These are phyloP conservation scores for Valencia hispanica DNA, from an alignment of 2,797 vertebrate genomes.

Conservation along the genomic window DNA sequence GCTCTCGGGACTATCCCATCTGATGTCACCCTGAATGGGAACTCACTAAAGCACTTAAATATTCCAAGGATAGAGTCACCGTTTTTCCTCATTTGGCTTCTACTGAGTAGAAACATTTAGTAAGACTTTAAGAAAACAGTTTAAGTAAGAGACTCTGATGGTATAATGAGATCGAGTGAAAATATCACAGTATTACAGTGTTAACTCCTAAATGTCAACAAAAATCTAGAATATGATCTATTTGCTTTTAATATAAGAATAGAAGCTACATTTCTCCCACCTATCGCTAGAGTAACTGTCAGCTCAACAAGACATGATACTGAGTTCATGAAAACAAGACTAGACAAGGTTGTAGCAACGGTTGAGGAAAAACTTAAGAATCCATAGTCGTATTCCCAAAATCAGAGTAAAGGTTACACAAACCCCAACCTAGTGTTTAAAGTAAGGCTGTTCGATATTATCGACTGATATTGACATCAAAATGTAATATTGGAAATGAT, in stretches of 20 bases:
- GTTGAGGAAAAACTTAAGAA: not conserved
- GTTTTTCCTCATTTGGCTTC: not conserved
- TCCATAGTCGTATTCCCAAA: no score
- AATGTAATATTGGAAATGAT: no score
- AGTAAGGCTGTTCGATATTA: no score
- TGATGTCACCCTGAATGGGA: constrained; percentile 63
- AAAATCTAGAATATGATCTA: not conserved
- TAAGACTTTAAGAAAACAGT: not conserved
- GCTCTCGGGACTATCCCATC: constrained; percentile 60
- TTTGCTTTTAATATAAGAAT: no score
- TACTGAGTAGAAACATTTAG: not conserved
- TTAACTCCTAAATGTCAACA: not conserved
- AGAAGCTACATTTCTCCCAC: no score
- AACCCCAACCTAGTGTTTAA: not conserved
- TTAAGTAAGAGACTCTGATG: not conserved
- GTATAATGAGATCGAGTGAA: not conserved
- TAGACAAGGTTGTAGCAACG: not conserved
- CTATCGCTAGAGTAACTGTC: no score
- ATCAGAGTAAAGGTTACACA: not conserved
- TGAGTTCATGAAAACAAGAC: not conserved
- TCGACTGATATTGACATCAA: no score
- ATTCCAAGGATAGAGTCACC: constrained; percentile 19
- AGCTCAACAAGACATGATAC: not conserved
- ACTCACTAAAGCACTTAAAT: constrained; percentile 57
- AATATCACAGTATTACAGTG: not conserved